Percentiles rank a stretch among this genome's conserved stretches.
phyloP scores from a whole-genome alignment of 64 coral and sea anemone species.

The Astreopora myriophthalma region DNA sequence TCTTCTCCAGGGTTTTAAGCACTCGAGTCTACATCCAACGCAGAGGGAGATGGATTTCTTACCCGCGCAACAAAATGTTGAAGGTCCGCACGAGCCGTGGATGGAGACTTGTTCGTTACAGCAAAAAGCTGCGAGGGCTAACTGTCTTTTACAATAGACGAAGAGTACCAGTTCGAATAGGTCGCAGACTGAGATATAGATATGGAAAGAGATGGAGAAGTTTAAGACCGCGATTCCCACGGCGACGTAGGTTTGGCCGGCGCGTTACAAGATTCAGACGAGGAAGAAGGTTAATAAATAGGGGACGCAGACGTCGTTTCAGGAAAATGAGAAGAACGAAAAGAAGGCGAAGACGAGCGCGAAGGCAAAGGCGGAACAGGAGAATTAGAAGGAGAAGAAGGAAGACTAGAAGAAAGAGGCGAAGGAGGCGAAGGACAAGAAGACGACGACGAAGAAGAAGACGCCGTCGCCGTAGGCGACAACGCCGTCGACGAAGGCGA shows the following conservation, averaged over 20 bases:
- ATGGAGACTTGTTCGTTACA: background rate
- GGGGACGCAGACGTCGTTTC: background rate
- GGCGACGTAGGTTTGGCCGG: background rate
- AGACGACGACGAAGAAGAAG: constrained; percentile 21
- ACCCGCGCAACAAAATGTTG: background rate
- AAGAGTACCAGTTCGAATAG: background rate
- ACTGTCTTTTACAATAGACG: background rate
- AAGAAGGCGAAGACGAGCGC: constrained; percentile 1
- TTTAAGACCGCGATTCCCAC: background rate
- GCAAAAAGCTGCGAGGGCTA: background rate
- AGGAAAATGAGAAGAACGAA: background rate
- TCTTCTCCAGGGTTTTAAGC: background rate
- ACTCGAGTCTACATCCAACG: background rate
- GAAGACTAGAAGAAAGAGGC: background rate
- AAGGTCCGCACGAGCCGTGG: background rate
- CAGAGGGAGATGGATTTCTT: background rate
- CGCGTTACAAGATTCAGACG: background rate
- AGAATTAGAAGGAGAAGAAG: background rate
- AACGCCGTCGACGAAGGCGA: constrained; percentile 1
- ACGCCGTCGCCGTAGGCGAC: background rate
- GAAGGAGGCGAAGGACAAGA: constrained; percentile 1
- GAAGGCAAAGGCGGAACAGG: constrained; percentile 10
- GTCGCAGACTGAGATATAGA: background rate
- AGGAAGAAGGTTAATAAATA: background rate
- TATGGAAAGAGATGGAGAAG: background rate